Evolutionary conservation across 2,113 vertebrate genomes (phyloP), one percentile per base, ranked within the genome.

Genomic region (Fregata magnificens): DNA sequence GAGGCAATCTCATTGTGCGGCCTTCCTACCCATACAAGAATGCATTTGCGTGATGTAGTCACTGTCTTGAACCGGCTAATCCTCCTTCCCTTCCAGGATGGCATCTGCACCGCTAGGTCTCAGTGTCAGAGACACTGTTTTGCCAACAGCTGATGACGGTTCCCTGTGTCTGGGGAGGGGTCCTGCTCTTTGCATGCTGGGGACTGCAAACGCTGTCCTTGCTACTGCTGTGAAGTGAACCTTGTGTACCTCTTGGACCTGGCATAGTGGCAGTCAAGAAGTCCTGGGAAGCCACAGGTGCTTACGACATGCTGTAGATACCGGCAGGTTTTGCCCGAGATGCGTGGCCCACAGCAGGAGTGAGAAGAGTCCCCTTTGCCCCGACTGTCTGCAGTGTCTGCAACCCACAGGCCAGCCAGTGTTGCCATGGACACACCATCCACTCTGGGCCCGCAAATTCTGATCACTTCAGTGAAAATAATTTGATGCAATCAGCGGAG

Each of bases 151-250:
- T 77, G 42, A 66, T 16, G 7, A 32, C 17, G 38, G 53, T 63
- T 78, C 59, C 32, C 50, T 91, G 38, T 0, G 0, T 59, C 47
- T 4, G 3, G 31, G 28, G 34, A 59, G 67, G 56, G 13, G 38
- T 83, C 40, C 47, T 71, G n/a, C n/a, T 55, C 42, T 78, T 80
- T 36, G 28, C 16, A 4, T 11, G 42, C 42, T 53, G 47, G 29
- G 11, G 5, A 15, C 36, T 59, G 40, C 52, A 66, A 55, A 59
- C 18, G 24, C 47, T 69, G 69, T 50, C 61, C 26, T 62, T 36
- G 71, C 1, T 10, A 6, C 50, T 73, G 55, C 72, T 93, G 47
- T 52, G 32, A 83, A 70, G 40, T 71, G 49, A 59, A 3, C 3
- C 1, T 15, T 79, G 47, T 34, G 13, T 25, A 38, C 38, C 16